Evolutionary conservation across 2,797 vertebrate genomes (phyloP), one percentile per base, ranked within the genome.

Genomic region (Miichthys miiuy): DNA sequence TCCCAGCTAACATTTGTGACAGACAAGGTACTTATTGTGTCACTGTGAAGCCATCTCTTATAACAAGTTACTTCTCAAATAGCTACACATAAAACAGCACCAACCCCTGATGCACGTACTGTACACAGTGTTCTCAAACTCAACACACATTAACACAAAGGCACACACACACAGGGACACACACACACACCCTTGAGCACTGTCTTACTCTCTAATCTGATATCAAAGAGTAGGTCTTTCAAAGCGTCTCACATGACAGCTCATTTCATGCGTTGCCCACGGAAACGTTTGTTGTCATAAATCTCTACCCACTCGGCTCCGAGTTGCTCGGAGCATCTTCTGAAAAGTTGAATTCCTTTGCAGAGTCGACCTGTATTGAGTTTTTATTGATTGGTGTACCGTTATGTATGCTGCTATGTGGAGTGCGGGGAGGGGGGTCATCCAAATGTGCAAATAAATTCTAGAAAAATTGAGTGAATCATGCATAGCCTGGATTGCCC

Each of bases 211-310:
- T 94, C 91, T 93, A 91, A 94, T 94, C 91, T 91, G 81, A 84
- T 91, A 95, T 95, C 94, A 94, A 95, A 95, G 92, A 86, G 86
- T 91, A 73, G 66, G 64, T 70, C 81, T 91, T 91, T 94, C 87
- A 90, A 92, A 93, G 91, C 67, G 5, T 92, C 92, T 93, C 91
- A 91, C 77, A 91, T 88, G 89, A 91, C 90, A 90, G 87, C 82
- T 93, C 85, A 89, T 94, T 94, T 93, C 88, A 92, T 89, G 72
- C 61, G 79, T 89, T 88, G 94, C 93, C 94, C 91, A 89, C 79
- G 75, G 94, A 92, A 92, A 92, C 56, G 65, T 91, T 89, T 91
- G 88, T 93, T 93, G 87, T 81, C 91, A 91, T 94, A 93, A 95
- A 95, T 94, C 89, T 92, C 77, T 14, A 75, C 54, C 52, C 74